Conservation (phyloP, 2,113 vertebrate species). For the Xerus inauris region DNA sequence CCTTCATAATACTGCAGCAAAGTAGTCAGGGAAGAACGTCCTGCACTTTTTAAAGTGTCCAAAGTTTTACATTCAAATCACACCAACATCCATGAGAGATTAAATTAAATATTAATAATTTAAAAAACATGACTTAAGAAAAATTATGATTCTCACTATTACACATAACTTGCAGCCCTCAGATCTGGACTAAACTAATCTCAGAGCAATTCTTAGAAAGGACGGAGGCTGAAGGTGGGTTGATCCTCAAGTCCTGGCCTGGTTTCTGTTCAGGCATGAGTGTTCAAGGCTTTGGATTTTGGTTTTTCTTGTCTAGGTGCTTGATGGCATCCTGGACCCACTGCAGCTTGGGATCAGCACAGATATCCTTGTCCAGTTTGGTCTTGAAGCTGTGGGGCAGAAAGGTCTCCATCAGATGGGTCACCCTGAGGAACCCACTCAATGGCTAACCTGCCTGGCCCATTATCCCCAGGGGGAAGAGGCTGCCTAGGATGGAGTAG, state of each 20-base stretch:
- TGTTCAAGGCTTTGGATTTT: neutral
- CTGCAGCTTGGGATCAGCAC: neutral
- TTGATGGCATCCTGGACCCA: neutral
- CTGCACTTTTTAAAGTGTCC: neutral
- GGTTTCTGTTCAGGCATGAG: neutral
- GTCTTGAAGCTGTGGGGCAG: neutral
- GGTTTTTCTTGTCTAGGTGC: neutral
- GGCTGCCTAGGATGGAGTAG: neutral
- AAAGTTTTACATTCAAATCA: neutral
- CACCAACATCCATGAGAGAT: neutral
- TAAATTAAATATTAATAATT: slow-evolving; percentile 28
- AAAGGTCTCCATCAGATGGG: neutral
- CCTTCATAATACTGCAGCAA: neutral
- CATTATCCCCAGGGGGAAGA: fast-evolving
- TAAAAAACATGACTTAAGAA: neutral
- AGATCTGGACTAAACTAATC: neutral
- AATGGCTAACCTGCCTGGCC: neutral
- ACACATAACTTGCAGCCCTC: neutral
- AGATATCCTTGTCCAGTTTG: neutral
- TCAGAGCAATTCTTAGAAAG: neutral
- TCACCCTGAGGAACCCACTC: fast-evolving
- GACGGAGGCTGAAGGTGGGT: neutral
- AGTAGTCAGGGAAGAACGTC: neutral
- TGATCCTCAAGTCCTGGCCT: neutral
- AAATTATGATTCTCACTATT: neutral